phyloP scores from a whole-genome alignment of 2,113 vertebrate species.

The Ictidomys tridecemlineatus region DNA sequence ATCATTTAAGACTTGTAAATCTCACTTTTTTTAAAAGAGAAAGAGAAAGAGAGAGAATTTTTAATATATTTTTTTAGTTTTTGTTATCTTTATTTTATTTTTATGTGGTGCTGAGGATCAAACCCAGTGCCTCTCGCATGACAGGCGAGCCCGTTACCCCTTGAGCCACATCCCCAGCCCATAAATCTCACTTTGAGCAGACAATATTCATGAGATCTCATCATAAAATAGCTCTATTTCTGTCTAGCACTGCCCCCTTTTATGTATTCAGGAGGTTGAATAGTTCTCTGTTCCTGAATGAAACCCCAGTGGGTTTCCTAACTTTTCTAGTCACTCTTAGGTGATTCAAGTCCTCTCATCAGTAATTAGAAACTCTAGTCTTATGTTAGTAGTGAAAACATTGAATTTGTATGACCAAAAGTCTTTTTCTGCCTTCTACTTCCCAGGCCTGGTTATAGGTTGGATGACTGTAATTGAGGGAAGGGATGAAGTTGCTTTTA shows the following conservation, averaged over 20 bases:
- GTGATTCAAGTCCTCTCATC: not conserved
- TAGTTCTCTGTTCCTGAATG: not conserved
- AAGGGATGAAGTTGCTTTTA: not conserved
- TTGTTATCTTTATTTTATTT: too few relatives aligned
- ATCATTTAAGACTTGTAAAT: not conserved
- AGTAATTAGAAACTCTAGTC: not conserved
- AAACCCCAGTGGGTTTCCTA: not conserved
- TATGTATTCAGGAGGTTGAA: not conserved
- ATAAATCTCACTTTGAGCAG: not conserved
- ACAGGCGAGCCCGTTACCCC: too few relatives aligned
- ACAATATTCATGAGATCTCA: not conserved
- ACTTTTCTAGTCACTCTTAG: not conserved
- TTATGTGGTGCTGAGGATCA: too few relatives aligned
- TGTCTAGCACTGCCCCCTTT: not conserved
- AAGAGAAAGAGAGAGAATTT: too few relatives aligned
- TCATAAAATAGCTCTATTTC: not conserved
- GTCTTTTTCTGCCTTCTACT: not conserved
- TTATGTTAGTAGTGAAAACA: not conserved
- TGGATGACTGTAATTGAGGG: not conserved
- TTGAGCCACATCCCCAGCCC: too few relatives aligned
- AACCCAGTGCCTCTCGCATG: too few relatives aligned
- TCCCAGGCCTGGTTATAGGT: not conserved
- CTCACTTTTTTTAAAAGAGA: not conserved
- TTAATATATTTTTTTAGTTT: too few relatives aligned
- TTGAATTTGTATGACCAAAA: not conserved